Conservation (phyloP, 2,113 vertebrate species). For the Gallinago paraguaiae region DNA sequence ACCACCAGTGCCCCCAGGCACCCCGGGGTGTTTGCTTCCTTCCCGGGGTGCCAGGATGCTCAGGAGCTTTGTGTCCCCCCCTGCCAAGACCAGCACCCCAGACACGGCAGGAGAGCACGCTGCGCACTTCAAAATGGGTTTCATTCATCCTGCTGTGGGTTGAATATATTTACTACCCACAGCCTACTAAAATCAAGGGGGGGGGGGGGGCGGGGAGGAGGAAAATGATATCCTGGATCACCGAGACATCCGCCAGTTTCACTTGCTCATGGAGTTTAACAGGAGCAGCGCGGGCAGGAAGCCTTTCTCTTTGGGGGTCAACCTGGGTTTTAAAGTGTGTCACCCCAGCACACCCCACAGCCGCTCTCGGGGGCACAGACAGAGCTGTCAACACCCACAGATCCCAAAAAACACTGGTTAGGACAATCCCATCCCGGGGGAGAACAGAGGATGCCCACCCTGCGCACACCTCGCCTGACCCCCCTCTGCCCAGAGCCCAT, state of each 20-base stretch:
- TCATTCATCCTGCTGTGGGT: neutral
- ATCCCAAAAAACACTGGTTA: neutral
- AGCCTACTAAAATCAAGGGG: neutral
- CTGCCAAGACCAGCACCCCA: neutral
- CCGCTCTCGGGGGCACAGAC: neutral
- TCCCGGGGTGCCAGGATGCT: neutral
- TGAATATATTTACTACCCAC: neutral
- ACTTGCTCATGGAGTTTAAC: neutral
- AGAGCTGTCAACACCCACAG: neutral
- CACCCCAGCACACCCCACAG: neutral
- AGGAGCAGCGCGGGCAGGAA: neutral
- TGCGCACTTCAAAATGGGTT: neutral
- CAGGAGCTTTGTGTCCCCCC: neutral
- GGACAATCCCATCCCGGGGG: neutral
- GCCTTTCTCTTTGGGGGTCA: slow-evolving; percentile 28
- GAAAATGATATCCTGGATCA: neutral
- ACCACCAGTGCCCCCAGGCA: neutral
- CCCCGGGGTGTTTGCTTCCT: neutral
- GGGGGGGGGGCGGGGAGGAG: no score
- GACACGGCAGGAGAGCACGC: rapidly evolving
- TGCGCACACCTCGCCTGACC: neutral
- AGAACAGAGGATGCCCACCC: neutral
- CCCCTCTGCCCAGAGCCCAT: neutral
- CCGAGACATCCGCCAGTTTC: neutral
- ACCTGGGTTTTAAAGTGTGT: slow-evolving; percentile 33